phyloP scores from a whole-genome alignment of 1,140 invertebrate species.

The Drosophila burlai region DNA sequence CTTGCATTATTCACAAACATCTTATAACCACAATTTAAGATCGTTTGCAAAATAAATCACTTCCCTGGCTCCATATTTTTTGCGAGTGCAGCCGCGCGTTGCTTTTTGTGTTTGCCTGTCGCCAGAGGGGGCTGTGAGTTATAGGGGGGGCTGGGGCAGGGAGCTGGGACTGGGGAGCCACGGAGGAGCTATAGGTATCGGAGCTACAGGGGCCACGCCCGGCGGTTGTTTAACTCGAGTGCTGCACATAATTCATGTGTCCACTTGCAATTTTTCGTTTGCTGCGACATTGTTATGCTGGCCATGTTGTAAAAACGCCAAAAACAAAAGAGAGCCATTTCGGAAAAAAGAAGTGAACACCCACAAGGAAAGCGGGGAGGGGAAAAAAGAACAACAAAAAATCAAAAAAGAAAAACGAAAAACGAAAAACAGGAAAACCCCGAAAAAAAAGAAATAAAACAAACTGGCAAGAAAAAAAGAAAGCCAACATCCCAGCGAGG shows the following conservation, averaged over 20 bases:
- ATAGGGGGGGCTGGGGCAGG: not conserved
- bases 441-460: conserved; percentile 41
- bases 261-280: conserved; percentile 82
- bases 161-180: not conserved
- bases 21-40: not conserved
- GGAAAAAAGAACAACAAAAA: not conserved
- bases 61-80: not conserved
- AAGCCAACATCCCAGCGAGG: conserved; percentile 35
- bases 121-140: conserved; percentile 23
- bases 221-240: conserved; percentile 82
- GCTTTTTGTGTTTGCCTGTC: conserved; percentile 69
- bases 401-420: conserved; percentile 11
- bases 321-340: conserved; percentile 68
- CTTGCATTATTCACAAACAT: no score
- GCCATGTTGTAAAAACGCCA: conserved; percentile 80
- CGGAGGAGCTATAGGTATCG: not conserved
- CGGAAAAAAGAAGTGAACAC: conserved; percentile 4
- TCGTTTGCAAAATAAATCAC: not conserved
- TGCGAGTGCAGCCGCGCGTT: conserved; percentile 33
- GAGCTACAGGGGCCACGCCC: conserved; percentile 53
- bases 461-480: conserved; percentile 16
- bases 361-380: not conserved
- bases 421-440: conserved; percentile 19
- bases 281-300: conserved; percentile 79
- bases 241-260: conserved; percentile 83